Evolutionary conservation across 2,797 vertebrate species (phyloP).

Genomic region (Micrastur ruficollis): DNA sequence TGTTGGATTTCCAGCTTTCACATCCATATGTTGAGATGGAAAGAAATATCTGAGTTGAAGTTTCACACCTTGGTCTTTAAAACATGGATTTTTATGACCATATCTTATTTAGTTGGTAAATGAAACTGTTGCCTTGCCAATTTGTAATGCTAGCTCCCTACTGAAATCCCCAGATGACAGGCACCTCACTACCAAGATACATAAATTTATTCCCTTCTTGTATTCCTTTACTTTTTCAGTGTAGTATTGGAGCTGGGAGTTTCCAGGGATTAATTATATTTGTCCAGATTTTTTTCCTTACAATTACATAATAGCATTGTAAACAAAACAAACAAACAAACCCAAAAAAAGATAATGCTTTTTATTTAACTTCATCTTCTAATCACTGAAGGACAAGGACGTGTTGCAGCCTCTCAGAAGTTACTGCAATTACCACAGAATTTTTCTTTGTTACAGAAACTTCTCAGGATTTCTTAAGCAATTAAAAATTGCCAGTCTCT

Average conservation of each 20-base stretch:
- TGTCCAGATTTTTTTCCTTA: not conserved
- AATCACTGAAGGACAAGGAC: not conserved
- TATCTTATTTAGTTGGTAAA: slow-evolving; percentile 35
- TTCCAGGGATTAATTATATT: not conserved
- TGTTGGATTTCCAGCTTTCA: slow-evolving; percentile 58
- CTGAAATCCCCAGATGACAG: not conserved
- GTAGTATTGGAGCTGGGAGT: not conserved
- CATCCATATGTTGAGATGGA: slow-evolving; percentile 49
- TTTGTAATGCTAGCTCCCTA: not conserved
- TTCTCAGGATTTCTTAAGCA: not conserved
- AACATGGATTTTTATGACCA: slow-evolving; percentile 32
- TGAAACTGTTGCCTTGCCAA: slow-evolving; percentile 26
- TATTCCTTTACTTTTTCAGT: not conserved
- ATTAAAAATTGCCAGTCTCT: not conserved
- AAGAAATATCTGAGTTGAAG: slow-evolving; percentile 44
- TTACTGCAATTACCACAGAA: not conserved
- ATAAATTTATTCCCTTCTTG: not conserved
- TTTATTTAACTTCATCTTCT: not conserved
- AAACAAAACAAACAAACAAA: not conserved
- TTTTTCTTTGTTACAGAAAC: not conserved
- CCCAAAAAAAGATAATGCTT: not conserved
- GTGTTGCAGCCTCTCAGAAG: not conserved
- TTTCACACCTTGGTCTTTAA: slow-evolving; percentile 47
- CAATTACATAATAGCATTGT: not conserved
- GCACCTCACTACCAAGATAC: not conserved